Conservation (phyloP, 2,888 invertebrate species). For the Spodoptera exigua region DNA sequence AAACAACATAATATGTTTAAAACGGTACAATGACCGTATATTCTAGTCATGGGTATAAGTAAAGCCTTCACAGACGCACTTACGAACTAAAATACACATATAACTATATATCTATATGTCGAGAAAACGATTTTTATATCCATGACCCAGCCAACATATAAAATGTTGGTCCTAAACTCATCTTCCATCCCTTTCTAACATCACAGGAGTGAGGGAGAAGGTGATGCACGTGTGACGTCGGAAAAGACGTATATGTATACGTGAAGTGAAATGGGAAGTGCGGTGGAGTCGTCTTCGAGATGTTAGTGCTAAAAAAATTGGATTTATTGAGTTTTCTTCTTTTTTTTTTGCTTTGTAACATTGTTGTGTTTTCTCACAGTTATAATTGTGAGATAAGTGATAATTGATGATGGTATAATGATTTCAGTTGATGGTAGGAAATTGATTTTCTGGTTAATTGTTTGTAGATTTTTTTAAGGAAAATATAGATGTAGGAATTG, state of each 20-base stretch:
- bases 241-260: slow-evolving; percentile 75
- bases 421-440: no score
- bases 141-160: slow-evolving; percentile 89
- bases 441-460: no score
- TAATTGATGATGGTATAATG: no score
- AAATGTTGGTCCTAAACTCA: slow-evolving; percentile 88
- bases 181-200: slow-evolving; percentile 69
- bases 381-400: no score
- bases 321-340: no score
- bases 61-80: slow-evolving; percentile 75
- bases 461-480: no score
- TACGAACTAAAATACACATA: slow-evolving; percentile 65
- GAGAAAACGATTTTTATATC: slow-evolving; percentile 88
- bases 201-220: slow-evolving; percentile 70
- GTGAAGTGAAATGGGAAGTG: slow-evolving; percentile 68
- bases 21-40: slow-evolving; percentile 76
- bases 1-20: slow-evolving; percentile 64
- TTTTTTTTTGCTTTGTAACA: no score
- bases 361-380: no score
- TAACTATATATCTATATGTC: slow-evolving; percentile 73
- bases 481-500: no score
- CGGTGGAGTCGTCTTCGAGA: slow-evolving; percentile 63
- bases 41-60: slow-evolving; percentile 83
- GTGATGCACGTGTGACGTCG: slow-evolving; percentile 82
- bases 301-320: no score